Evolutionary conservation across 1,140 invertebrate genomes (phyloP).

Genomic region (Riptortus pedestris): DNA sequence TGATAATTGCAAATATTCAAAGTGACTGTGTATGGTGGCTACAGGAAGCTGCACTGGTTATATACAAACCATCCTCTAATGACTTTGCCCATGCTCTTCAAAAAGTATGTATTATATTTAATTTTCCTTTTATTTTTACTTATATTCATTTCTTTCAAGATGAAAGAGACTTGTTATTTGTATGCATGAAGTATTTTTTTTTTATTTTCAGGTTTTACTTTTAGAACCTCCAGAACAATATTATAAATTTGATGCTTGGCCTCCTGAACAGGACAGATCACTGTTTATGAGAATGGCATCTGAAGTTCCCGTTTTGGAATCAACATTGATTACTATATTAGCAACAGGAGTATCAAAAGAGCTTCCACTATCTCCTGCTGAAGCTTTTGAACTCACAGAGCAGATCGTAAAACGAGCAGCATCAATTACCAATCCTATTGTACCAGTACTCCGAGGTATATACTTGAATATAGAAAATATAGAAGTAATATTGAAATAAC

Average conservation of each 20-base stretch:
- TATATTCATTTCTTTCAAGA: too few relatives aligned
- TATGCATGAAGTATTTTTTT: too few relatives aligned
- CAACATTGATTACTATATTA: slow-evolving; percentile 28
- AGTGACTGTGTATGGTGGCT: slow-evolving; percentile 75
- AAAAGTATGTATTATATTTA: slow-evolving; percentile 53
- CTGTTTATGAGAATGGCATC: slow-evolving; percentile 69
- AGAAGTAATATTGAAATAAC: too few relatives aligned
- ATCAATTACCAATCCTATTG: slow-evolving; percentile 42
- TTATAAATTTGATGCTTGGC: slow-evolving; percentile 89
- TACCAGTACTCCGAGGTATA: slow-evolving; percentile 43
- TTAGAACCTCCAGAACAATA: slow-evolving; percentile 77
- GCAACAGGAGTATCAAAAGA: slow-evolving; percentile 44
- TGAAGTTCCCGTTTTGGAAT: slow-evolving; percentile 49
- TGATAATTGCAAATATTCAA: slow-evolving; percentile 65
- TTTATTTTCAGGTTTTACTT: slow-evolving; percentile 51
- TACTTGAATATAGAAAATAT: too few relatives aligned
- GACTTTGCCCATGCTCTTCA: slow-evolving; percentile 72
- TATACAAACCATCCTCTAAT: slow-evolving; percentile 57
- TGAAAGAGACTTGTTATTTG: too few relatives aligned
- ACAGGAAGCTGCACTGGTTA: slow-evolving; percentile 60
- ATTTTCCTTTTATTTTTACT: too few relatives aligned
- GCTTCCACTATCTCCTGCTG: slow-evolving; percentile 64
- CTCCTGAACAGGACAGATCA: slow-evolving; percentile 71
- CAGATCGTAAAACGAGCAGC: slow-evolving; percentile 75
- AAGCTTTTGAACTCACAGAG: slow-evolving; percentile 76